Percentiles rank a stretch among this genome's conserved stretches.
Evolutionary conservation across 2,797 vertebrate genomes (phyloP).

Genomic region (Strix occidentalis): DNA sequence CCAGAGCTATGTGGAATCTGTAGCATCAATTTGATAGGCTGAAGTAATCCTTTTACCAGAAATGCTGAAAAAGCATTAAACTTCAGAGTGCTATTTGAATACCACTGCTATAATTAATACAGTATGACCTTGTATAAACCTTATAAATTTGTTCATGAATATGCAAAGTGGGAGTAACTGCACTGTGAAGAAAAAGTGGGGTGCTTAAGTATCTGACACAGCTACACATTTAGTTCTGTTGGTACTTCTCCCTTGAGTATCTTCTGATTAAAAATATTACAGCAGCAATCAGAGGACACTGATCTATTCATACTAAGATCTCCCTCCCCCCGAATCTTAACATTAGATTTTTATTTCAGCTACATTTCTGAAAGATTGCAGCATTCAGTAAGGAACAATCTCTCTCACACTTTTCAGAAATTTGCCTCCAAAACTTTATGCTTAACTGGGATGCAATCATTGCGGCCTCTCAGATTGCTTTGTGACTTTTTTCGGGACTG

Average conservation of each 20-base stretch:
- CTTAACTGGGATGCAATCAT: background rate
- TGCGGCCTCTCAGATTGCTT: background rate
- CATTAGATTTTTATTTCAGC: slow-evolving; percentile 10
- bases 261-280: slow-evolving; percentile 38
- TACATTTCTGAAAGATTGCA: background rate
- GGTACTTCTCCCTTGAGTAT: background rate
- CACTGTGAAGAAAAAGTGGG: slow-evolving; percentile 12
- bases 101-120: slow-evolving; percentile 19
- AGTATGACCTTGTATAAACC: slow-evolving; percentile 24
- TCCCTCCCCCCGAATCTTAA: background rate
- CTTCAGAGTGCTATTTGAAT: background rate
- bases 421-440: background rate
- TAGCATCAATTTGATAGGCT: background rate
- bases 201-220: slow-evolving; percentile 53
- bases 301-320: background rate
- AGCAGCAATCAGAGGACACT: slow-evolving; percentile 1
- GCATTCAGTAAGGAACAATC: background rate
- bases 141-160: slow-evolving; percentile 35
- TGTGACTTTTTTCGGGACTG: background rate
- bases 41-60: background rate
- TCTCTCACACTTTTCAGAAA: background rate
- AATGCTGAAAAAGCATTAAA: slow-evolving; percentile 26
- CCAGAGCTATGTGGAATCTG: background rate
- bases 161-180: slow-evolving; percentile 25
- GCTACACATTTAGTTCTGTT: slow-evolving; percentile 43